These are phyloP conservation scores for Mustelus asterias DNA, from an alignment of 2,113 vertebrate genomes.

Conservation along the genomic window DNA sequence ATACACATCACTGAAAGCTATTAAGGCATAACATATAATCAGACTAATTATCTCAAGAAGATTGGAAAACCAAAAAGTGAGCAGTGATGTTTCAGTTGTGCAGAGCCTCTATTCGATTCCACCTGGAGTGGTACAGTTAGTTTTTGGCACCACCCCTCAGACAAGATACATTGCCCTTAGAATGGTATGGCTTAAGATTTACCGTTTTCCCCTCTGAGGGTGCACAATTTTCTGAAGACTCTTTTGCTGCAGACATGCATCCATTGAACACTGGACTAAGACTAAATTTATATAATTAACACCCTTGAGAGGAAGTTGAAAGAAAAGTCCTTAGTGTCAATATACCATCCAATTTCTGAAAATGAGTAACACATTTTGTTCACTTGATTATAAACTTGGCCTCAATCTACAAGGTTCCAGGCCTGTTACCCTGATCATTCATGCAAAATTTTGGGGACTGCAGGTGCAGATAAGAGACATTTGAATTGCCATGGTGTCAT, in stretches of 20 bases:
- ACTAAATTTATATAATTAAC: not conserved
- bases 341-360: too few relatives aligned
- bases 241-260: not conserved
- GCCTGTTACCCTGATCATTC: not conserved
- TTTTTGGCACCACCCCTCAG: too few relatives aligned
- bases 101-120: not conserved
- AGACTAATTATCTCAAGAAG: not conserved
- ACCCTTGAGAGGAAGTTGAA: not conserved
- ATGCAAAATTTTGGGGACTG: not conserved
- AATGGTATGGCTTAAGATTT: not conserved
- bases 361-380: not conserved
- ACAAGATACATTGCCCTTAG: not conserved
- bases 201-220: too few relatives aligned
- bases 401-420: not conserved
- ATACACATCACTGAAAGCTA: not conserved
- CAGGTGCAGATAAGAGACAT: not conserved
- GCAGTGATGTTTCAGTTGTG: not conserved
- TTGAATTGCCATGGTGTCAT: not conserved
- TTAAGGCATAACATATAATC: not conserved
- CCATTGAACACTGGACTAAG: not conserved
- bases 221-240: not conserved
- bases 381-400: not conserved
- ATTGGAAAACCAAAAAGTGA: not conserved
- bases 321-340: too few relatives aligned
- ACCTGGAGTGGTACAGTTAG: not conserved